Conservation (phyloP, 2,797 vertebrate genomes). For the Rhabdomys pumilio region DNA sequence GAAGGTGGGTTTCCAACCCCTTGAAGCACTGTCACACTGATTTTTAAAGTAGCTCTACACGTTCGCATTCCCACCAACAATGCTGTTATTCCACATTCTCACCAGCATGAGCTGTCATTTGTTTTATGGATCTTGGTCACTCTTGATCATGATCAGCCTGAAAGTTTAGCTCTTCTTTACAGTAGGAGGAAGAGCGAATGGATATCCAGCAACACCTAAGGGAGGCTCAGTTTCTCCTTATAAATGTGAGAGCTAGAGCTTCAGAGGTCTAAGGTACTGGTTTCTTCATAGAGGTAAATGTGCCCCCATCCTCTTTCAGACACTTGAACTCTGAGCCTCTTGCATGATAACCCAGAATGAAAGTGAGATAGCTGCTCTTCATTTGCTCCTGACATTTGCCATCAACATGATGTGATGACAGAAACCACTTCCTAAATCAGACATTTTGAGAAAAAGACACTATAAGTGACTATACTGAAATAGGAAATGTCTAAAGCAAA, state of each 20-base stretch:
- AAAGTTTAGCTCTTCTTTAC: not conserved
- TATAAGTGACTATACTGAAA: slow-evolving; percentile 22
- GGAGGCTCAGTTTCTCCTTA: not conserved
- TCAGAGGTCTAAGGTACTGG: not conserved
- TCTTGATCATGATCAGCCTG: not conserved
- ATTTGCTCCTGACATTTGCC: slow-evolving; percentile 41
- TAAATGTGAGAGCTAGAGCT: not conserved
- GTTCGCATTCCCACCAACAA: not conserved
- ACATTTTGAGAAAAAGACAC: slow-evolving; percentile 54
- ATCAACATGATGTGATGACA: not conserved
- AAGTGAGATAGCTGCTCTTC: not conserved
- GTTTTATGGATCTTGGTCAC: not conserved
- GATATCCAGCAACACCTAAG: not conserved
- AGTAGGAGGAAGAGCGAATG: not conserved
- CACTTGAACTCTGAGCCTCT: not conserved
- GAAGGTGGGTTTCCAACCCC: not conserved
- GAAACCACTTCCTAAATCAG: slow-evolving; percentile 45
- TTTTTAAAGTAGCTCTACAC: not conserved
- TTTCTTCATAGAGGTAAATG: not conserved
- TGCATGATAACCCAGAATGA: not conserved
- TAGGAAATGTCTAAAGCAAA: slow-evolving; percentile 21
- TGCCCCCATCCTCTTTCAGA: not conserved
- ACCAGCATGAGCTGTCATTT: not conserved
- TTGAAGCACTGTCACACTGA: not conserved
- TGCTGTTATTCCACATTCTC: not conserved